Conservation (phyloP, 2,888 invertebrate species). For the Trissolcus japonicus region DNA sequence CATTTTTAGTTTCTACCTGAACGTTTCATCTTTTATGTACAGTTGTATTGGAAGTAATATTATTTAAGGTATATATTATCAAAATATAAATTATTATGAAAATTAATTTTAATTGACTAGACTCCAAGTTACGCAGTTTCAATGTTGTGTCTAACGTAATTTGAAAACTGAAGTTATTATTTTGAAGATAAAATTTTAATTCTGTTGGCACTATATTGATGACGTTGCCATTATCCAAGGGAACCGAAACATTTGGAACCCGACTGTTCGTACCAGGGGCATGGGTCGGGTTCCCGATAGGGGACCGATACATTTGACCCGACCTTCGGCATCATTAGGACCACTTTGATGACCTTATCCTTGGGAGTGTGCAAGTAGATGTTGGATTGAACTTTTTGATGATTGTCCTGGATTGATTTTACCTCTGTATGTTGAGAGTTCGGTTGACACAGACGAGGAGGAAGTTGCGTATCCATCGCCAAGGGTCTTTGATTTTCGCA, state of each 20-base stretch:
- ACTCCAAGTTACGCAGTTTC: too few relatives aligned
- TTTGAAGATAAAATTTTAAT: too few relatives aligned
- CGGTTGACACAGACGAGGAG: not conserved
- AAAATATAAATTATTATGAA: too few relatives aligned
- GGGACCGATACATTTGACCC: conserved; percentile 81
- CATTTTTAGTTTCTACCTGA: too few relatives aligned
- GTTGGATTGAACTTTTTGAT: conserved; percentile 22
- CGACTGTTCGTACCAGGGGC: conserved; percentile 78
- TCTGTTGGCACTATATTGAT: conserved; percentile 80
- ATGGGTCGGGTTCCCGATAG: conserved; percentile 78
- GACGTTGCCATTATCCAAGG: conserved; percentile 80
- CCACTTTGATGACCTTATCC: conserved; percentile 38
- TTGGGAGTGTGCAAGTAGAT: conserved; percentile 31
- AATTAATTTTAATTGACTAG: too few relatives aligned
- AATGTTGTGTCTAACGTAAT: too few relatives aligned
- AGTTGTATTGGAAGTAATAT: too few relatives aligned
- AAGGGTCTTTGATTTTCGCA: too few relatives aligned
- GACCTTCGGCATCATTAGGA: conserved; percentile 76
- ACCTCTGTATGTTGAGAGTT: too few relatives aligned
- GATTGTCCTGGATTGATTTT: not conserved
- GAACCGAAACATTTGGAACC: conserved; percentile 82
- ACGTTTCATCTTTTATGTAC: too few relatives aligned
- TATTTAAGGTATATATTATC: too few relatives aligned
- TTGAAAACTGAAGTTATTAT: too few relatives aligned
- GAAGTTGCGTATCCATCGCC: not conserved